Conservation (phyloP, 2,113 vertebrate genomes). For the Porphyrio hochstetteri region DNA sequence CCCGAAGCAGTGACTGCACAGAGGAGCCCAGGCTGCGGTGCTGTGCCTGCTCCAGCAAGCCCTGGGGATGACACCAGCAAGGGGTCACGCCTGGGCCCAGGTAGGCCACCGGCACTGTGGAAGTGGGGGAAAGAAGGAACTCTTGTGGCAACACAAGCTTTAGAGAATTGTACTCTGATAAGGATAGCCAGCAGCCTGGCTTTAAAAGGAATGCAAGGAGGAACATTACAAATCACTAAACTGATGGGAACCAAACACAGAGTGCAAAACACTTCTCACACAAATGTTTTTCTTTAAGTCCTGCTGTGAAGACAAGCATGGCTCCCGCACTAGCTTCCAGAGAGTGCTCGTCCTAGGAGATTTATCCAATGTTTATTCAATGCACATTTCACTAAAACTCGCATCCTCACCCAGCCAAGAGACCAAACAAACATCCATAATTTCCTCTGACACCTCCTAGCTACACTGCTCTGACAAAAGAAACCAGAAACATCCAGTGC, state of each 20-base stretch:
- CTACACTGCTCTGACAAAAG: slow-evolving; percentile 12
- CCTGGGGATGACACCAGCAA: background rate
- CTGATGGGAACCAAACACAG: background rate
- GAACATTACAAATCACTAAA: background rate
- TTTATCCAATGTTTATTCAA: slow-evolving; percentile 50
- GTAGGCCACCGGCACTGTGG: fast-evolving
- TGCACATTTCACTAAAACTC: slow-evolving; percentile 41
- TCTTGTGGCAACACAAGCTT: background rate
- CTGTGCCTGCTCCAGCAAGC: background rate
- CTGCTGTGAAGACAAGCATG: background rate
- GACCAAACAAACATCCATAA: slow-evolving; percentile 51
- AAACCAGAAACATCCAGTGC: background rate
- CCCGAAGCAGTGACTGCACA: too few species aligned
- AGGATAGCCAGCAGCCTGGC: background rate
- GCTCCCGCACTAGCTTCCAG: background rate
- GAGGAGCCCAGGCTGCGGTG: too few species aligned
- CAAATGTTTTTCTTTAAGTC: background rate
- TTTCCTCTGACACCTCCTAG: slow-evolving; percentile 52
- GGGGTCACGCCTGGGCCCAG: fast-evolving
- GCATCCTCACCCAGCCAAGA: slow-evolving; percentile 3
- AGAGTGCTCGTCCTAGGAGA: background rate
- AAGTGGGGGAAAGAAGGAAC: background rate
- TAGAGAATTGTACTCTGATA: background rate
- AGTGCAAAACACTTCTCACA: background rate
- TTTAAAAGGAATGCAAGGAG: background rate